phyloP scores from a whole-genome alignment of 2,888 invertebrate genomes.

The Ennomos fuscantarius region DNA sequence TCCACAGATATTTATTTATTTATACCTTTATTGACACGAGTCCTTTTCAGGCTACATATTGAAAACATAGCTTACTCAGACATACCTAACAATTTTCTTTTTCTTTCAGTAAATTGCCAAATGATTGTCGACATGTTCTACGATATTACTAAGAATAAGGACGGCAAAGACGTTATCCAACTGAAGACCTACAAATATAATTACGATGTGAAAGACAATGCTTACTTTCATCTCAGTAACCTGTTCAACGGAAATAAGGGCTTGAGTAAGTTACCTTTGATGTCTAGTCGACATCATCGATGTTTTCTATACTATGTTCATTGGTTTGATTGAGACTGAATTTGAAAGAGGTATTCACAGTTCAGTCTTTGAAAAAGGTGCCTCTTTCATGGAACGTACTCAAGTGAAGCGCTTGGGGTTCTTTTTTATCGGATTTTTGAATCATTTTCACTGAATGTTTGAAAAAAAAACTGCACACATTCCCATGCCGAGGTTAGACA shows the following conservation, averaged over 20 bases:
- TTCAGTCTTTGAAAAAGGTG: neutral
- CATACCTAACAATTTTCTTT: conserved; percentile 5
- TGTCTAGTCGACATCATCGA: neutral
- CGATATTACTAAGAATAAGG: conserved; percentile 52
- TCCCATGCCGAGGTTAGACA: no score
- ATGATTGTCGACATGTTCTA: conserved; percentile 51
- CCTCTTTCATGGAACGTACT: no score
- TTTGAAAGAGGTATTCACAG: conserved; percentile 2
- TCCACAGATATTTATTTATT: no score
- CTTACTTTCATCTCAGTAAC: conserved; percentile 60
- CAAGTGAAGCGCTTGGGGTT: no score
- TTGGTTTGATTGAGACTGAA: conserved; percentile 3
- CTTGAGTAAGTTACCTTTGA: conserved; percentile 56
- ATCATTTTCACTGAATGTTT: no score
- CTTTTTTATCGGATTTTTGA: no score
- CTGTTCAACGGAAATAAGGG: conserved; percentile 71
- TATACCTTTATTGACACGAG: no score
- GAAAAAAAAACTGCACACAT: no score
- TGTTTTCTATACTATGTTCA: neutral
- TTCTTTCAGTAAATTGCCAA: conserved; percentile 59
- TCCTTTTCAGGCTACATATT: no score
- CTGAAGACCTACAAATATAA: conserved; percentile 59
- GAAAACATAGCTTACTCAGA: no score
- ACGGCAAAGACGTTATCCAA: conserved; percentile 58
- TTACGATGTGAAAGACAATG: conserved; percentile 61